Base-by-base conservation (phyloP, 2,888 invertebrate genomes). In the Cinara cedri region DNA sequence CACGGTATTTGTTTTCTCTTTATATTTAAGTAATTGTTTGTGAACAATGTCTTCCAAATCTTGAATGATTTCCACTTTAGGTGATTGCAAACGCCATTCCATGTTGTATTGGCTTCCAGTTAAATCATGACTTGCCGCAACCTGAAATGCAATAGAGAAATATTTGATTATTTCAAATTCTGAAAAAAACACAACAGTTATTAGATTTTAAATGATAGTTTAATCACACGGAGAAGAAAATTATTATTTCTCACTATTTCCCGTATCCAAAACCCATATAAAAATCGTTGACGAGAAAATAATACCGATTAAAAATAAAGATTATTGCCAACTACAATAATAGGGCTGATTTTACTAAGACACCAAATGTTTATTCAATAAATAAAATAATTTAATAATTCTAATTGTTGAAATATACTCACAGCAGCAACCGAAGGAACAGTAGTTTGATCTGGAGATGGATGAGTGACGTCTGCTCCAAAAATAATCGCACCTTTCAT, bases 391-490 rank as follows among this genome's bases (percentile, higher is more conserved):
- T n/a, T n/a, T n/a, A n/a, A n/a, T n/a, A n/a, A n/a, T n/a, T n/a
- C n/a, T n/a, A n/a, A n/a, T 13, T 44, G 19, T 19, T 44, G 1
- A 14, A 21, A 16, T 46, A 14, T 21, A 83, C 82, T 84, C 84
- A 88, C 87, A 19, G 90, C 89, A 10, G 90, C 90, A 74, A 90
- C 87, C 0, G 90, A 90, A 0, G 89, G 89, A 82, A 87, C 86
- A 9, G 84, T 84, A 16, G 85, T 86, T 86, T 92, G 90, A 81
- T 92, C 93, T 0, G 94, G 93, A 1, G 93, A 90, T 0, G 96
- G 96, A 87, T 97, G 97, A 0, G 96, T 96, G 8, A 97, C 96
- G 86, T 97, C 97, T 9, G 96, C 96, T 0, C 97, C 97, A 54
- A 95, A 88, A 34, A 84, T 80, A 81, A 92, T 90, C n/a, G 0